A percentile compares a stretch with the other conserved stretches of the same genome.
phyloP scores from a whole-genome alignment of 2,797 vertebrate species.

The Nannoperca obscura region DNA sequence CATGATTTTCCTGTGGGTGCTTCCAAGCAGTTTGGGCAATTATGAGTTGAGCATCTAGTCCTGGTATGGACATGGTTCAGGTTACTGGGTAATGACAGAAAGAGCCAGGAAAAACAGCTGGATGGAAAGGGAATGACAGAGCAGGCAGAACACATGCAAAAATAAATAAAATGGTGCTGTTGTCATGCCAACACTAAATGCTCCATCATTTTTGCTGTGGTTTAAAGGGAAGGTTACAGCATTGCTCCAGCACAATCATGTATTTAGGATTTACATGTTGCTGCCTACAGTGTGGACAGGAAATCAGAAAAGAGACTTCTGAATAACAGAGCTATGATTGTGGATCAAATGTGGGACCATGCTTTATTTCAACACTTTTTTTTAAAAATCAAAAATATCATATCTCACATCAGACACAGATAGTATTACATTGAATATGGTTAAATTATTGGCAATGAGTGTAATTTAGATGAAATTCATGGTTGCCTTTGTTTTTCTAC shows the following conservation, averaged over 20 bases:
- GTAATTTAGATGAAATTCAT: conserved; percentile 18
- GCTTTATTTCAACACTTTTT: background rate
- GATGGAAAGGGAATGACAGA: background rate
- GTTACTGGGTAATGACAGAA: background rate
- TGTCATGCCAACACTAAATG: conserved; percentile 26
- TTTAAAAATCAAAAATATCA: conserved; percentile 6
- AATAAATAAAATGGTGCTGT: background rate
- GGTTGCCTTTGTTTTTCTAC: conserved; percentile 15
- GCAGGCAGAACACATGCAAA: background rate
- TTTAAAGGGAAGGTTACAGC: background rate
- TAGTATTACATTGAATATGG: conserved; percentile 3
- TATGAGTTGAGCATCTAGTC: too few species aligned
- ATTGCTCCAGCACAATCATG: background rate
- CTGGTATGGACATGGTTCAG: too few species aligned
- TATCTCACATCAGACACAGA: conserved; percentile 4
- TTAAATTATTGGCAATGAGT: conserved; percentile 24
- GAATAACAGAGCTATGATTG: background rate
- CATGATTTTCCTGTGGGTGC: background rate
- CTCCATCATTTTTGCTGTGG: background rate
- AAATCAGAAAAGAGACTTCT: background rate
- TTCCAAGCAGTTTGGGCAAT: background rate
- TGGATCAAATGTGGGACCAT: background rate
- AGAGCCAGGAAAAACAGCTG: background rate
- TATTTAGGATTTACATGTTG: background rate
- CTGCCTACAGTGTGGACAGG: background rate